Percentiles rank a stretch among this genome's conserved stretches.
Conservation (phyloP, 2,113 vertebrate genomes). For the Megatriorchis doriae region DNA sequence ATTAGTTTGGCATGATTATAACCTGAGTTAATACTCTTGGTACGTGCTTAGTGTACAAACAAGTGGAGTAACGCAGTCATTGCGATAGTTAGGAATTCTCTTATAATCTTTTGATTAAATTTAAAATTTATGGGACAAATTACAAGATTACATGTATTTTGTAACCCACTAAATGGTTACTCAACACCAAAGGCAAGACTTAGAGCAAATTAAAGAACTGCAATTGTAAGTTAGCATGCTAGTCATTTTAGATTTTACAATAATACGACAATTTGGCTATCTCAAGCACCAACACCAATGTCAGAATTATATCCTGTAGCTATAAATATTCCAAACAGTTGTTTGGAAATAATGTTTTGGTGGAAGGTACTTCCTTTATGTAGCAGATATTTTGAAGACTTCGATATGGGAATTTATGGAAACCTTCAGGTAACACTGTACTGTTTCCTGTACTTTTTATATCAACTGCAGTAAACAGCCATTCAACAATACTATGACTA, state of each 20-base stretch:
- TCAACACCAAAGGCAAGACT: neutral
- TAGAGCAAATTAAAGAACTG: neutral
- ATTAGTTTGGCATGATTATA: conserved; percentile 20
- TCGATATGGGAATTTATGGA: neutral
- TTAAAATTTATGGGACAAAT: neutral
- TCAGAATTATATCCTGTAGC: neutral
- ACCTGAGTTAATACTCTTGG: conserved; percentile 39
- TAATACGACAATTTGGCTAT: conserved; percentile 8
- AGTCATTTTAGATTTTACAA: conserved; percentile 61
- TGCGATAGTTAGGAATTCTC: neutral
- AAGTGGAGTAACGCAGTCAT: neutral
- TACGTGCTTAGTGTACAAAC: neutral
- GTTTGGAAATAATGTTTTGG: conserved; percentile 32
- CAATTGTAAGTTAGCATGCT: conserved; percentile 33
- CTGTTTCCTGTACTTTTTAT: neutral
- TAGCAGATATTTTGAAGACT: conserved; percentile 13
- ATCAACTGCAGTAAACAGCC: neutral
- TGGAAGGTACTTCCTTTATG: conserved; percentile 6
- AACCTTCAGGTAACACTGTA: neutral
- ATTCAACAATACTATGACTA: neutral
- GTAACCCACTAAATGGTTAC: neutral
- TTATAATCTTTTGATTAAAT: neutral
- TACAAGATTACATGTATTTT: neutral
- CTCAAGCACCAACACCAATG: neutral
- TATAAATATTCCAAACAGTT: conserved; percentile 3